Conservation (phyloP, 2,888 invertebrate species). For the Gandaritis pyraliata region DNA sequence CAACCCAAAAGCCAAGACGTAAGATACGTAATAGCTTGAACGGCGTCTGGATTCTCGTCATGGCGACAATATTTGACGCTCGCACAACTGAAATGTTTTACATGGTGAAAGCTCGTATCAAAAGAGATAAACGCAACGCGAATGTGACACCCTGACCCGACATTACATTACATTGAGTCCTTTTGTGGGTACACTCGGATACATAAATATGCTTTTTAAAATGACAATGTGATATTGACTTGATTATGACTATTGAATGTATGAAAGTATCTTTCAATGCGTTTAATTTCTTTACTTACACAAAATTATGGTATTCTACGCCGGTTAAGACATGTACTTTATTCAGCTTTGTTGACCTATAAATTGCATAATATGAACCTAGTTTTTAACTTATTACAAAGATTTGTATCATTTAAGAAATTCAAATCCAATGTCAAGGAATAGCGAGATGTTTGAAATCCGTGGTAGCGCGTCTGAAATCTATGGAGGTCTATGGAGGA, state of each 20-base stretch:
- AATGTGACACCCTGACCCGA: constrained; percentile 54
- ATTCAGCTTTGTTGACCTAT: too few species aligned
- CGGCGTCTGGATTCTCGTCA: constrained; percentile 21
- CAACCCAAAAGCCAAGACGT: constrained; percentile 28
- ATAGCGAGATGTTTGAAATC: too few species aligned
- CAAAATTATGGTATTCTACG: neutral
- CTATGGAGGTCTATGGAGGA: too few species aligned
- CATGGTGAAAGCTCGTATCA: constrained; percentile 62
- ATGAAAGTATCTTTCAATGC: constrained; percentile 10
- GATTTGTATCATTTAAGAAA: too few species aligned
- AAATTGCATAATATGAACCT: too few species aligned
- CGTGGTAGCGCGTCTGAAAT: too few species aligned
- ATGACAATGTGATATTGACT: constrained; percentile 24
- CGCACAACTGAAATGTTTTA: constrained; percentile 57
- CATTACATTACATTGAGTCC: constrained; percentile 35
- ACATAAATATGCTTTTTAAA: constrained; percentile 35
- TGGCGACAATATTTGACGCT: constrained; percentile 42
- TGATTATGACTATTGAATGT: constrained; percentile 31
- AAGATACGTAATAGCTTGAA: constrained; percentile 18
- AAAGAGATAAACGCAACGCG: constrained; percentile 53
- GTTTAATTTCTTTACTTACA: neutral
- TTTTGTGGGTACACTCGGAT: constrained; percentile 38
- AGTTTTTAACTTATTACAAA: too few species aligned
- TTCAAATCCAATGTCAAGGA: too few species aligned
- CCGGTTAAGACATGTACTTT: too few species aligned